Base-by-base conservation (phyloP, 2,888 invertebrate genomes). In the Leucania comma region DNA sequence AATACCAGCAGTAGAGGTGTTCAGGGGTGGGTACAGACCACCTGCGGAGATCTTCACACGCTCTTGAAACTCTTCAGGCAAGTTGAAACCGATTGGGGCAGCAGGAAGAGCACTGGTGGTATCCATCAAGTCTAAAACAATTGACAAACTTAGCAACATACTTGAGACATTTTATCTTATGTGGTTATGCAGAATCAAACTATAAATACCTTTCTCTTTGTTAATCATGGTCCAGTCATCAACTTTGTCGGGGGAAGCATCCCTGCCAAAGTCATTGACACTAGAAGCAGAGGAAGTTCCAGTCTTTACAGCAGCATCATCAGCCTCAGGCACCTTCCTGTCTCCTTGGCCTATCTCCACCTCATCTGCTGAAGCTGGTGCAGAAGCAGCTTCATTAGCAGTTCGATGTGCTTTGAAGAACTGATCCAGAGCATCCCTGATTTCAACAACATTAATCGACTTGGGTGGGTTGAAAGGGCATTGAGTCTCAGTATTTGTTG, bases 181-280 rank as follows among this genome's bases (percentile, higher is more conserved):
- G 5, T 35, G 22, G n/a, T 32, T 26, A 42, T 12, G 56, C 32
- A 59, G 46, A 38, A 60, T 35, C 6, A 1, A 38, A 50, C 24
- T 48, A 22, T 66, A 69, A 72, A 70, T 89, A 94, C 94, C 94
- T 89, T 91, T 93, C 12, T 94, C 94, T 50, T 92, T 91, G 62
- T 93, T 93, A 72, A 95, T 94, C 80, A 95, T 82, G 14, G 95
- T 95, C 93, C 94, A 93, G 24, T 88, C 95, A 72, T 94, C 94
- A 68, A 75, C 88, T 79, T 91, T 93, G 26, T 94, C 93, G 2
- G 90, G 86, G 3, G 92, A 90, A 8, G 85, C 84, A 66, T 93
- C 92, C 59, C 90, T 90, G 64, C 83, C 81, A 14, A 80, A 63
- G 50, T 70, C 70, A 64, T 61, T 66, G 4, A 76, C 67, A 46